Conservation (phyloP, 2,888 invertebrate genomes). For the Julus scandinavius region DNA sequence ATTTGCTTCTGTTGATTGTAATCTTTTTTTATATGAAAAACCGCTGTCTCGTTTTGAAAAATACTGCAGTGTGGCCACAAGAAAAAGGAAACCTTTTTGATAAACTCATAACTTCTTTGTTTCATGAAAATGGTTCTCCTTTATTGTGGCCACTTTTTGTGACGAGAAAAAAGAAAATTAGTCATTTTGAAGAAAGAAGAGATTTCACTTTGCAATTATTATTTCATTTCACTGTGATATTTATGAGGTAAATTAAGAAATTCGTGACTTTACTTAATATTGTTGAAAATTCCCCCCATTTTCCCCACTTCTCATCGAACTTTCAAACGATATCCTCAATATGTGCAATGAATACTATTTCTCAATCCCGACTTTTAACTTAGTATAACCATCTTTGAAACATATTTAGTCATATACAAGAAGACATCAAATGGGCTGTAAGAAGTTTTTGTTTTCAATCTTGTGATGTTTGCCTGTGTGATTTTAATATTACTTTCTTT, state of each 20-base stretch:
- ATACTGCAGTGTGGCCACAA: not conserved
- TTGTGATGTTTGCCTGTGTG: constrained; percentile 33
- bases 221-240: constrained; percentile 33
- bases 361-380: constrained; percentile 27
- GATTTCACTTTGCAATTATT: constrained; percentile 13
- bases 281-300: not conserved
- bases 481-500: constrained; percentile 23
- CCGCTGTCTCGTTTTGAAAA: not conserved
- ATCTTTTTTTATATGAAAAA: not conserved
- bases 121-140: no score
- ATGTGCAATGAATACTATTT: constrained; percentile 33
- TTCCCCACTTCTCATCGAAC: not conserved
- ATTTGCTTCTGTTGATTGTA: not conserved
- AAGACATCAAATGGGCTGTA: constrained; percentile 27
- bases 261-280: not conserved
- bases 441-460: constrained; percentile 27
- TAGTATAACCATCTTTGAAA: constrained; percentile 21
- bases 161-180: not conserved
- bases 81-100: no score
- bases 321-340: not conserved
- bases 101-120: no score
- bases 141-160: no score
- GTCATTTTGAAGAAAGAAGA: not conserved
- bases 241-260: constrained; percentile 27
- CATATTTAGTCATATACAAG: constrained; percentile 19